phyloP scores from a whole-genome alignment of 2,113 vertebrate species.

The Agapornis roseicollis region DNA sequence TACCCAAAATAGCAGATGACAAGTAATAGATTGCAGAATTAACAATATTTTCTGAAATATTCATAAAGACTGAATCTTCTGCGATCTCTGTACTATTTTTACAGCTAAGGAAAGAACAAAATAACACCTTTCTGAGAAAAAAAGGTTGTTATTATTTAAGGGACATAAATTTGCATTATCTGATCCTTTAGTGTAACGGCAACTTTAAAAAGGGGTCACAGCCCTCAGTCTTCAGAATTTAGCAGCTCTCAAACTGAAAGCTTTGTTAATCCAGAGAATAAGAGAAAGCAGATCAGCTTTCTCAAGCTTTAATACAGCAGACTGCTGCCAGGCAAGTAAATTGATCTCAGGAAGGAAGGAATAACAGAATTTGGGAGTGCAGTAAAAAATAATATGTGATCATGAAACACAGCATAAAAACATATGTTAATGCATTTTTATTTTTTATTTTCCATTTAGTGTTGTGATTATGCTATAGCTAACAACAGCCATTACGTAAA shows the following conservation, averaged over 20 bases:
- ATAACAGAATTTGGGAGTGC: constrained; percentile 32
- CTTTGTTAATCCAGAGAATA: constrained; percentile 34
- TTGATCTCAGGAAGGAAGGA: constrained; percentile 17
- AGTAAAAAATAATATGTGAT: constrained; percentile 40
- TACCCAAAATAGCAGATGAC: neutral
- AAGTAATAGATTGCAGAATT: neutral
- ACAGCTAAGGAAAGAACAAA: neutral
- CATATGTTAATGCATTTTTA: constrained; percentile 55
- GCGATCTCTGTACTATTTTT: neutral
- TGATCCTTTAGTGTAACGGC: neutral
- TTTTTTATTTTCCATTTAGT: constrained; percentile 42
- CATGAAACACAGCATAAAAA: constrained; percentile 54
- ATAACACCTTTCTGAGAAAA: neutral
- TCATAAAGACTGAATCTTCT: neutral
- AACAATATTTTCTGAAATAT: neutral
- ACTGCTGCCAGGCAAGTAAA: constrained; percentile 41
- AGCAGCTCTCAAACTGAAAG: neutral
- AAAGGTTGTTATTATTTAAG: neutral
- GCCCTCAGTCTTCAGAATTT: constrained; percentile 3
- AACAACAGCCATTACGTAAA: constrained; percentile 49
- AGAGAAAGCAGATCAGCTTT: constrained; percentile 10
- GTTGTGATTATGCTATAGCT: neutral
- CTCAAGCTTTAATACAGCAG: neutral
- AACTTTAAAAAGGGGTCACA: neutral
- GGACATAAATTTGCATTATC: neutral